Conservation (phyloP, 37 sponge, comb jelly and placozoan genomes). For the Hexactinellida sp. region DNA sequence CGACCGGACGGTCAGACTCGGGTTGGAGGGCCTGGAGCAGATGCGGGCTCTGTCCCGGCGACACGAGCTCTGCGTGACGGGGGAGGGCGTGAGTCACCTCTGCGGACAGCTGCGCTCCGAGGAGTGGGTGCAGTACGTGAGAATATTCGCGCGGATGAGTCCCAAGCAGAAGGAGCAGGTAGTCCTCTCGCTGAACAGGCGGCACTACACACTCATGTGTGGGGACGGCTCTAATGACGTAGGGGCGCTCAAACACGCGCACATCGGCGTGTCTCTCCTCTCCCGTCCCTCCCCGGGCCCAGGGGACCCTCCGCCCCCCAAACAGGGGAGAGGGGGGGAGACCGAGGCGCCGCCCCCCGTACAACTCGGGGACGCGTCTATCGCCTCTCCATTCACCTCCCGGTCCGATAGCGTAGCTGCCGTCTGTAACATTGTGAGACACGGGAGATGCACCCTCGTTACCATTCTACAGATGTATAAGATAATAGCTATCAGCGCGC, state of each 20-base stretch:
- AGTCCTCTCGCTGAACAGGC: constrained; percentile 45
- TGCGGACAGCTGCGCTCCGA: not conserved
- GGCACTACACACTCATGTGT: constrained; percentile 91
- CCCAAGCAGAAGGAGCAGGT: constrained; percentile 93
- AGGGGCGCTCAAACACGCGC: constrained; percentile 94
- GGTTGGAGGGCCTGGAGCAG: constrained; percentile 20
- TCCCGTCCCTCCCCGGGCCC: not conserved
- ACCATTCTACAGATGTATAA: constrained; percentile 99
- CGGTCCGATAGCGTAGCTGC: constrained; percentile 45
- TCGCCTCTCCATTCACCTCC: constrained; percentile 94
- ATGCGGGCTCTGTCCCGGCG: constrained; percentile 20
- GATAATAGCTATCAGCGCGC: constrained; percentile 95
- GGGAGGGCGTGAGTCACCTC: constrained; percentile 34
- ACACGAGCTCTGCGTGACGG: constrained; percentile 84
- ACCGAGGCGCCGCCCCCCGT: constrained; percentile 59
- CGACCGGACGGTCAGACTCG: constrained; percentile 24
- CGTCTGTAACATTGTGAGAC: constrained; percentile 78
- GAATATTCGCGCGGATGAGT: constrained; percentile 83
- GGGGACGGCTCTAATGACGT: constrained; percentile 99
- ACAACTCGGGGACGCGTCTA: constrained; percentile 91
- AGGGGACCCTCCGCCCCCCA: not conserved
- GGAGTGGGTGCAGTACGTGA: constrained; percentile 53
- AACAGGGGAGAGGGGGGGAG: constrained; percentile 23
- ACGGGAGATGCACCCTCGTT: constrained; percentile 91
- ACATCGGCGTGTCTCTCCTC: constrained; percentile 63